Conservation (phyloP, 1,140 invertebrate species). For the Orussus abietinus region DNA sequence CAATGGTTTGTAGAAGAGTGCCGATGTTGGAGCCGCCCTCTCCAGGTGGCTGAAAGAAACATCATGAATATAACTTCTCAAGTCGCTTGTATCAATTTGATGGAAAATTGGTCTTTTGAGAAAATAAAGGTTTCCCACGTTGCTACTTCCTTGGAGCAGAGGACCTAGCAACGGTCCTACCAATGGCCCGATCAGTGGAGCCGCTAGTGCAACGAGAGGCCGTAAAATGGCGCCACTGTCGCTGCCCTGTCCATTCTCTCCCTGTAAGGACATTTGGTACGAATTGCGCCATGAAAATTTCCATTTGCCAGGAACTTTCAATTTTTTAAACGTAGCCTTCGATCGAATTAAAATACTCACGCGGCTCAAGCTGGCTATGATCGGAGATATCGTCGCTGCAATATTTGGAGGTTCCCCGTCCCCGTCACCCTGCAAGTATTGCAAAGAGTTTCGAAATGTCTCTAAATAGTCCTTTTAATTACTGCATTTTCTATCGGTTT, state of each 20-base stretch:
- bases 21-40: slow-evolving; percentile 30
- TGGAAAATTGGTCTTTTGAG: not conserved
- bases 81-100: not conserved
- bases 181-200: slow-evolving; percentile 41
- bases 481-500: not conserved
- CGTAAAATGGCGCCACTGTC: slow-evolving; percentile 38
- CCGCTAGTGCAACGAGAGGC: slow-evolving; percentile 35
- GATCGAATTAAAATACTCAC: slow-evolving; percentile 25
- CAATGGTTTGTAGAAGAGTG: slow-evolving; percentile 21
- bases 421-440: no score
- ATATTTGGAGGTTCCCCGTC: slow-evolving; percentile 32
- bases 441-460: no score
- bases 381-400: slow-evolving; percentile 32
- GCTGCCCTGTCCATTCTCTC: slow-evolving; percentile 35
- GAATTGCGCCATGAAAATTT: no score
- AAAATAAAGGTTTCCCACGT: slow-evolving; percentile 30
- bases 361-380: slow-evolving; percentile 31
- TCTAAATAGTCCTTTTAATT: no score
- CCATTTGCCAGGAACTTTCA: no score
- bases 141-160: slow-evolving; percentile 33
- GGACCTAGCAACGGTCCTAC: slow-evolving; percentile 39
- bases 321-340: no score
- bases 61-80: not conserved
- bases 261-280: slow-evolving; percentile 35
- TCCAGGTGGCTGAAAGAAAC: slow-evolving; percentile 31